Percentiles rank a stretch among this genome's conserved stretches.
Evolutionary conservation across 2,797 vertebrate genomes (phyloP).

Genomic region (Pantherophis alleghaniensis): DNA sequence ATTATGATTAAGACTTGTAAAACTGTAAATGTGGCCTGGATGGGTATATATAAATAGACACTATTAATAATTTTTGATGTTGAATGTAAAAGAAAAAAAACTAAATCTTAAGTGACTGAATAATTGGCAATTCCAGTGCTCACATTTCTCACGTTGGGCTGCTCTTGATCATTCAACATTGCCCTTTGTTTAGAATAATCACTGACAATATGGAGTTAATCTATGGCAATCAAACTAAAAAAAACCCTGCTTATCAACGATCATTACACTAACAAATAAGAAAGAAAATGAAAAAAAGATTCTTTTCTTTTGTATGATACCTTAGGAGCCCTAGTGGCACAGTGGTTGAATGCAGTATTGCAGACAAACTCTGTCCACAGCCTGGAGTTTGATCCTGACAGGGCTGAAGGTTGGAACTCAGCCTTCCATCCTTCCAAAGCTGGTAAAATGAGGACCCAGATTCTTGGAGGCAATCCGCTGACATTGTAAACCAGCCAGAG

Average conservation of each 20-base stretch:
- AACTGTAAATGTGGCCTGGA: not conserved
- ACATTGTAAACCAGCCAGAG: not conserved
- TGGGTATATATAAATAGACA: not conserved
- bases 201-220: not conserved
- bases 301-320: not conserved
- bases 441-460: not conserved
- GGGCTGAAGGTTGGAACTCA: not conserved
- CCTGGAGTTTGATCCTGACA: not conserved
- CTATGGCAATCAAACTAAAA: not conserved
- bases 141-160: not conserved
- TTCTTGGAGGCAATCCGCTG: not conserved
- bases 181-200: not conserved
- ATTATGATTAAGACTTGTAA: not conserved
- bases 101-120: not conserved
- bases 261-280: not conserved
- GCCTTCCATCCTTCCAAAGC: not conserved
- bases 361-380: not conserved
- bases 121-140: not conserved
- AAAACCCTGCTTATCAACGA: not conserved
- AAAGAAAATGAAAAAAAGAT: not conserved
- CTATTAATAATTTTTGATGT: not conserved
- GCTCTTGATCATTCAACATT: not conserved
- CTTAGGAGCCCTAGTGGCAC: not conserved
- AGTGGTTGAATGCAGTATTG: not conserved
- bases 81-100: not conserved